Evolutionary conservation across 1,140 invertebrate genomes (phyloP).

Genomic region (Wasmannia auropunctata): DNA sequence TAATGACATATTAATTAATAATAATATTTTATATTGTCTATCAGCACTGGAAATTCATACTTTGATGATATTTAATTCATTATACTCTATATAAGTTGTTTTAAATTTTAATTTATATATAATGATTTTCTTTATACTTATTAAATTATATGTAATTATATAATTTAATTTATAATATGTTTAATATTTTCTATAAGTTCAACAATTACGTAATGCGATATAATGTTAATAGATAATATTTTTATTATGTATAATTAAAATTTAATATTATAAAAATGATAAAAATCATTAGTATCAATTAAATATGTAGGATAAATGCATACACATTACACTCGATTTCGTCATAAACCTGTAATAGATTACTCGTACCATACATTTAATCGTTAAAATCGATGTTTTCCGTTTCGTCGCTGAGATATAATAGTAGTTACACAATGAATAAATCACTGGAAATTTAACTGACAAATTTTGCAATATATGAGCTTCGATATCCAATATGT

Average conservation of each 20-base stretch:
- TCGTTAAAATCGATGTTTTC: slow-evolving; percentile 45
- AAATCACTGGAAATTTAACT: slow-evolving; percentile 45
- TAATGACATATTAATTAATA: not conserved
- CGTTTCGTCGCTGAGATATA: slow-evolving; percentile 12
- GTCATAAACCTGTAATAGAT: slow-evolving; percentile 23
- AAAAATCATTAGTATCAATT: not conserved
- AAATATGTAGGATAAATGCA: slow-evolving; percentile 12
- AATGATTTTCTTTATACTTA: no score
- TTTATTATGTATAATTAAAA: not conserved
- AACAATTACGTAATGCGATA: not conserved
- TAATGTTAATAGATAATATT: slow-evolving; percentile 6
- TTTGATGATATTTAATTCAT: not conserved
- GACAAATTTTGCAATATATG: slow-evolving; percentile 48
- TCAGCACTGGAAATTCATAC: not conserved
- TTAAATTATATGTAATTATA: no score
- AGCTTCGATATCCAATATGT: not conserved
- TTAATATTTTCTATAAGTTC: no score
- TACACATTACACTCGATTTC: not conserved
- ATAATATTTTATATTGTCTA: not conserved
- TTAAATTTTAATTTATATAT: no score
- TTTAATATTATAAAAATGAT: slow-evolving; percentile 1
- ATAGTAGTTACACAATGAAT: slow-evolving; percentile 16
- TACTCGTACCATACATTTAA: slow-evolving; percentile 18
- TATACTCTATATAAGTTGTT: no score
- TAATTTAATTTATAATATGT: no score